Percentiles rank a stretch among this genome's conserved stretches.
Evolutionary conservation across 1,140 invertebrate genomes (phyloP).

Genomic region (Pemphigus obesinymphae): DNA sequence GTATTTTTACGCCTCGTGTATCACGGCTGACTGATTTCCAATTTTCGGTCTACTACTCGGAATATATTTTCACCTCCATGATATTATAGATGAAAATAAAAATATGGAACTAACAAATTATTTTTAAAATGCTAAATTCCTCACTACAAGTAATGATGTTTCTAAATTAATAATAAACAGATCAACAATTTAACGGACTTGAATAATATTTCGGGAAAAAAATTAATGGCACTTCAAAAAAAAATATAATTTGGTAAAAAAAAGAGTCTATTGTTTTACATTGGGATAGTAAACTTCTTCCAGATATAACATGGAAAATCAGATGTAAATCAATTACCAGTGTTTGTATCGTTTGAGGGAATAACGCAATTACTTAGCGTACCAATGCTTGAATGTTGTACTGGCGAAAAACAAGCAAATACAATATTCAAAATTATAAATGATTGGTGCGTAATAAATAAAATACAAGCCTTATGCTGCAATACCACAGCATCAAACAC

Average conservation of each 20-base stretch:
- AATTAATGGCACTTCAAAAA: slow-evolving; percentile 39
- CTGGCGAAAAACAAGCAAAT: too few relatives aligned
- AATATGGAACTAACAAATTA: too few relatives aligned
- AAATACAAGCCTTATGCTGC: not conserved
- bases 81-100: too few relatives aligned
- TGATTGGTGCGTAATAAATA: not conserved
- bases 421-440: not conserved
- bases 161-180: slow-evolving; percentile 43
- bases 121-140: too few relatives aligned
- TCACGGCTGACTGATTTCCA: too few relatives aligned
- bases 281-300: slow-evolving; percentile 45
- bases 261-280: slow-evolving; percentile 42
- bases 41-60: too few relatives aligned
- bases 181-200: slow-evolving; percentile 42
- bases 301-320: slow-evolving; percentile 39
- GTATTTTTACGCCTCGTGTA: too few relatives aligned
- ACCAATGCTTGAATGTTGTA: not conserved
- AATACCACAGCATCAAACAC: not conserved
- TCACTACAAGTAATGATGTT: slow-evolving; percentile 38
- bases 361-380: slow-evolving; percentile 21
- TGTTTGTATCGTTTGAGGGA: not conserved
- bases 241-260: slow-evolving; percentile 40
- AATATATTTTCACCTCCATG: too few relatives aligned
- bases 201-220: slow-evolving; percentile 42
- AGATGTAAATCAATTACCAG: slow-evolving; percentile 12